Conservation (phyloP, 2,113 vertebrate species). For the Syngnathus scovelli region DNA sequence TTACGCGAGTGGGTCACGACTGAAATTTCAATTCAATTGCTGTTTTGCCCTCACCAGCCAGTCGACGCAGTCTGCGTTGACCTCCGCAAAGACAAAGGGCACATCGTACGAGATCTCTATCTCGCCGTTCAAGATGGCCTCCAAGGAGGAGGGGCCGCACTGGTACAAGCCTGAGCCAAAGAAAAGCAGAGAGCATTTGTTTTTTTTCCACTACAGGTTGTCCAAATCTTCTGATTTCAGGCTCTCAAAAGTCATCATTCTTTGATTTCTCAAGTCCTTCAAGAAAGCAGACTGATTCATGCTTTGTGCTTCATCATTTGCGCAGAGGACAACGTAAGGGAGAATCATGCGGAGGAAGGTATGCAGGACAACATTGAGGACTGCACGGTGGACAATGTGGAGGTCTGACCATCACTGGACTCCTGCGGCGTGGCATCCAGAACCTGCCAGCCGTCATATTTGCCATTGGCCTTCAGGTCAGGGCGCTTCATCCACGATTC, state of each 20-base stretch:
- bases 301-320: too few relatives aligned
- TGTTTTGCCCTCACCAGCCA: slow-evolving; percentile 66
- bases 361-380: not conserved
- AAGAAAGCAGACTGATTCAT: too few relatives aligned
- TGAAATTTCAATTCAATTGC: not conserved
- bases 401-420: slow-evolving; percentile 74
- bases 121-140: slow-evolving; percentile 73
- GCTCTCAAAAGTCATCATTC: too few relatives aligned
- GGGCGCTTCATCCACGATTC: slow-evolving; percentile 86
- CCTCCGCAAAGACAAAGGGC: slow-evolving; percentile 63
- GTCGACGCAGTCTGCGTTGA: slow-evolving; percentile 74
- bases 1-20: not conserved
- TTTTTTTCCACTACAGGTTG: too few relatives aligned
- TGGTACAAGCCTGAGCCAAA: slow-evolving; percentile 60
- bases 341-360: too few relatives aligned
- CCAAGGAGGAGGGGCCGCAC: slow-evolving; percentile 82
- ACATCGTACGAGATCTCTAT: slow-evolving; percentile 60
- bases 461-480: slow-evolving; percentile 61
- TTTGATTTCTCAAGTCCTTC: too few relatives aligned
- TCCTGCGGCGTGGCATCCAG: slow-evolving; percentile 91
- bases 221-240: too few relatives aligned
- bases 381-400: not conserved
- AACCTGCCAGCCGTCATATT: slow-evolving; percentile 82
- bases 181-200: not conserved
- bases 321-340: too few relatives aligned